Evolutionary conservation across 1,140 invertebrate species (phyloP).

Genomic region (Atta colombica): DNA sequence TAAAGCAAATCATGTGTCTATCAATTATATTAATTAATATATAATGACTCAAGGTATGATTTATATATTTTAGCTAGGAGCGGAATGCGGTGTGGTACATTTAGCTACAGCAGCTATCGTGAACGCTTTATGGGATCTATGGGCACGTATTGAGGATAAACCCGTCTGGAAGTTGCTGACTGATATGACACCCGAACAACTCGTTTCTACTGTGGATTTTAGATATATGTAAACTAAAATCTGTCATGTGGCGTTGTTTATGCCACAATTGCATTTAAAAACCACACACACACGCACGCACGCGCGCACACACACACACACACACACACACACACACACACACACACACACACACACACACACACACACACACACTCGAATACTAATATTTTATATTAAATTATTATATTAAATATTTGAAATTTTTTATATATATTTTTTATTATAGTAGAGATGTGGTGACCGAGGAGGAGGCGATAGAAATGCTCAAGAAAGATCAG

Average conservation of each 20-base stretch:
- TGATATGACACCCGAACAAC: slow-evolving; percentile 93
- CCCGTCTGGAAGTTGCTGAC: slow-evolving; percentile 94
- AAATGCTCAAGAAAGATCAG: slow-evolving; percentile 89
- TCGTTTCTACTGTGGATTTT: slow-evolving; percentile 96
- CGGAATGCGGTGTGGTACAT: slow-evolving; percentile 96
- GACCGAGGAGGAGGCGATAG: slow-evolving; percentile 93
- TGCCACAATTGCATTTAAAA: not conserved
- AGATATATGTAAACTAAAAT: slow-evolving; percentile 90
- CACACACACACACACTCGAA: not conserved
- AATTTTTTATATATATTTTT: slow-evolving; percentile 68
- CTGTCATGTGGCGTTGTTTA: slow-evolving; percentile 4
- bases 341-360: no score
- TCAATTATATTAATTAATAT: not conserved
- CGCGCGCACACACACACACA: no score
- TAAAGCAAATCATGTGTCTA: not conserved
- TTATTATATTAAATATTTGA: not conserved
- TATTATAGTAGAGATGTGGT: slow-evolving; percentile 91
- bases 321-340: no score
- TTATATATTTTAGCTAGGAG: slow-evolving; percentile 90
- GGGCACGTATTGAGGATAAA: slow-evolving; percentile 94
- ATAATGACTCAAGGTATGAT: not conserved
- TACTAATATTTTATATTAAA: slow-evolving; percentile 1
- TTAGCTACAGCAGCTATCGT: slow-evolving; percentile 95
- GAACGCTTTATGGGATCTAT: slow-evolving; percentile 97
- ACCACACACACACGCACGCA: not conserved